phyloP scores from a whole-genome alignment of 2,888 invertebrate genomes.

The Calliphora vomitoria region DNA sequence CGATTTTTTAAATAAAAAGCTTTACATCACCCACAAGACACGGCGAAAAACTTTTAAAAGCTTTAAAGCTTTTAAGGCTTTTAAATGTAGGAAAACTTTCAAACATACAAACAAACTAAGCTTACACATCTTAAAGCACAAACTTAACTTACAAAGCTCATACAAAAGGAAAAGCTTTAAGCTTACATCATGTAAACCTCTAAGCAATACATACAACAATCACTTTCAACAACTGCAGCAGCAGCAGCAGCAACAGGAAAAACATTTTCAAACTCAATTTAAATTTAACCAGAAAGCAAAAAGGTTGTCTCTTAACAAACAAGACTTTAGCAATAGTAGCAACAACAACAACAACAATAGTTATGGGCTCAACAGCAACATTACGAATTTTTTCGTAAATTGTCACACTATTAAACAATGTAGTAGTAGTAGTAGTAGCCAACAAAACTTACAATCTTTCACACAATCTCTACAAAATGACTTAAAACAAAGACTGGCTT shows the following conservation, averaged over 20 bases:
- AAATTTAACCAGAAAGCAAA: conserved; percentile 33
- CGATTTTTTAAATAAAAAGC: conserved; percentile 71
- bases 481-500: conserved; percentile 73
- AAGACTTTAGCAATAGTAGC: conserved; percentile 58
- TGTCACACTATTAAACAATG: not conserved
- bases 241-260: conserved; percentile 46
- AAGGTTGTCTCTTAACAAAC: conserved; percentile 66
- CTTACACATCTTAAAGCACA: conserved; percentile 9
- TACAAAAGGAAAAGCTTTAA: conserved; percentile 56
- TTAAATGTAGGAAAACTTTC: conserved; percentile 19
- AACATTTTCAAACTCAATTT: not conserved
- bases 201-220: conserved; percentile 63
- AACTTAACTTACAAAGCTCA: not conserved
- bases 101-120: conserved; percentile 36
- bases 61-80: conserved; percentile 43
- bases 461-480: conserved; percentile 53
- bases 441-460: conserved; percentile 2
- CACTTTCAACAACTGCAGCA: conserved; percentile 43
- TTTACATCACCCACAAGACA: conserved; percentile 69
- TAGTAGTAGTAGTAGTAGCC: not conserved
- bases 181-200: conserved; percentile 29
- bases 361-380: not conserved
- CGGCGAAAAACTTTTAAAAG: conserved; percentile 51
- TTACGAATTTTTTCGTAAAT: not conserved
- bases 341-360: conserved; percentile 35